Conservation (phyloP, 2,113 vertebrate species). For the Elephantulus edwardii region DNA sequence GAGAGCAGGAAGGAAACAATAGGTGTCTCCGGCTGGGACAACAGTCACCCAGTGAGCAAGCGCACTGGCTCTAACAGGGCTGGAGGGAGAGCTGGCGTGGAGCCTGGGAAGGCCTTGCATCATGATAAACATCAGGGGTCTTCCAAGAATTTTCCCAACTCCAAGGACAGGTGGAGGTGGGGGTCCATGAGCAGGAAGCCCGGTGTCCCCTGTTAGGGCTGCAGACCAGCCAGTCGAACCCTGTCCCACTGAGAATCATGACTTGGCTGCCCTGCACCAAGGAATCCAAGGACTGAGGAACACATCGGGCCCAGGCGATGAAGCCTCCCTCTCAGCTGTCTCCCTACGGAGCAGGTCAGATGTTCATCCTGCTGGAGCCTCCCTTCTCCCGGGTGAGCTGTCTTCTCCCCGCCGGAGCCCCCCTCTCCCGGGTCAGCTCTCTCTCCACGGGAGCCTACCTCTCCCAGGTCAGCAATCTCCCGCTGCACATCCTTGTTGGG, state of each 20-base stretch:
- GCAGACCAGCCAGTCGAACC: neutral
- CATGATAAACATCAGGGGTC: neutral
- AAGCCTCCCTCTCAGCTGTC: no score
- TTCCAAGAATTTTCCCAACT: neutral
- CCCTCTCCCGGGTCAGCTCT: no score
- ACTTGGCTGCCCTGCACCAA: neutral
- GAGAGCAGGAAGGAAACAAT: neutral
- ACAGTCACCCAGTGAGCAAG: neutral
- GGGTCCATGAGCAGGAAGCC: neutral
- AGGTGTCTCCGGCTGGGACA: neutral
- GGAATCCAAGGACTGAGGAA: no score
- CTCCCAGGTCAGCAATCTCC: conserved; percentile 93
- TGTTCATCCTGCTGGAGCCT: no score
- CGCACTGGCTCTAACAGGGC: neutral
- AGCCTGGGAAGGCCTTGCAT: neutral
- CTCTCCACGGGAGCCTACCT: no score
- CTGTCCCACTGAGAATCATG: neutral
- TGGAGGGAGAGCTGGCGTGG: neutral
- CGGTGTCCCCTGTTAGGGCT: neutral
- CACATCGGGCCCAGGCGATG: neutral
- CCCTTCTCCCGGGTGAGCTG: no score
- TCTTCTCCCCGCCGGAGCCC: no score
- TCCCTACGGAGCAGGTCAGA: no score
- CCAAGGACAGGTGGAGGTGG: neutral
- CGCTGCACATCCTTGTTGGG: conserved; percentile 97